Evolutionary conservation across 2,113 vertebrate genomes (phyloP).

Genomic region (Hippocampus zosterae): DNA sequence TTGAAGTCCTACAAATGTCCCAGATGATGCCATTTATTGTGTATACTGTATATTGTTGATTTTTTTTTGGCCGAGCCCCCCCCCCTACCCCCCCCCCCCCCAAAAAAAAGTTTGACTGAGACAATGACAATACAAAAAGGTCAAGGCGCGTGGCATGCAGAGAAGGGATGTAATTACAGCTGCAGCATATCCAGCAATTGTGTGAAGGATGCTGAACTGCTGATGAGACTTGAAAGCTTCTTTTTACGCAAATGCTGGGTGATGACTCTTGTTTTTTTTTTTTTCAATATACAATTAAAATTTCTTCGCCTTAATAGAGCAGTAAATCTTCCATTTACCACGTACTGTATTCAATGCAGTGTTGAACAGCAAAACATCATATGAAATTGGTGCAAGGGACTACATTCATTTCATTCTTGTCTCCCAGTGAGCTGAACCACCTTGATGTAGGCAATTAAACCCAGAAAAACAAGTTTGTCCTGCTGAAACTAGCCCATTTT

Average conservation of each 20-base stretch:
- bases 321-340: neutral
- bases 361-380: neutral
- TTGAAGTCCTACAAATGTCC: slow-evolving; percentile 23
- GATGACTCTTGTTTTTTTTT: slow-evolving; percentile 22
- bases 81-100: no score
- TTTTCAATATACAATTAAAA: slow-evolving; percentile 5
- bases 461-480: neutral
- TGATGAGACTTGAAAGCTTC: slow-evolving; percentile 22
- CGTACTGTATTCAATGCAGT: neutral
- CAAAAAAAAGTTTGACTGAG: slow-evolving; percentile 24
- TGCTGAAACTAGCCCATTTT: neutral
- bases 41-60: neutral
- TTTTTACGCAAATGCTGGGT: slow-evolving; percentile 17
- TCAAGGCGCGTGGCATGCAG: slow-evolving; percentile 46
- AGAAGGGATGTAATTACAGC: slow-evolving; percentile 58
- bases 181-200: slow-evolving; percentile 46
- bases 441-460: neutral
- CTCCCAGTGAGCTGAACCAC: neutral
- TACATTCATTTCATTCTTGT: neutral
- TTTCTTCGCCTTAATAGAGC: slow-evolving; percentile 1
- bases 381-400: neutral
- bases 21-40: neutral
- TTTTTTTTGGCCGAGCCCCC: slow-evolving; percentile 16
- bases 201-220: slow-evolving; percentile 40
- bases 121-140: slow-evolving; percentile 64